Evolutionary conservation across 1,140 invertebrate genomes (phyloP), one percentile per base, ranked within the genome.

Genomic region (Drosophila erecta): DNA sequence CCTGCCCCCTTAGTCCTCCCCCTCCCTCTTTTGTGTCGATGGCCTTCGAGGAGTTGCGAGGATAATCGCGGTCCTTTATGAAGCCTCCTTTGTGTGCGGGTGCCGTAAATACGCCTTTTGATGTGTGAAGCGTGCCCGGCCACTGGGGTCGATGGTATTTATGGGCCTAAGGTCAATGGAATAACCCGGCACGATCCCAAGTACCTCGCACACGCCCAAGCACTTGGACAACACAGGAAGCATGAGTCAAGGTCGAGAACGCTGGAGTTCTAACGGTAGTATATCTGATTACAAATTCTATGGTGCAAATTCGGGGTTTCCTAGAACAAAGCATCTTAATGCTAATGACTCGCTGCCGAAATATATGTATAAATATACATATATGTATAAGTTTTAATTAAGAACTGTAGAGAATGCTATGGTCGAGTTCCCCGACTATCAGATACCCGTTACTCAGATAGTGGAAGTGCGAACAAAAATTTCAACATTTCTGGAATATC

Each of bases 61-160:
- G 81, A 81, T 86, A 86, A 86, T 75, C 81, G 77, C 73, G 56
- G 30, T 40, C 47, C 71, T 67, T 84, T 79, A 56, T 65, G 64
- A 60, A 53, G 55, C 65, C 15, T 40, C 41, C 60, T 37, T n/a
- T 33, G 41, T 27, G 20, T 73, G 49, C 43, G 58, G 61, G 53
- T 72, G 56, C 44, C 72, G 35, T 40, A 64, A 69, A 57, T 73
- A 58, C 10, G 40, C 41, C 44, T 53, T 38, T 76, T 62, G 51
- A 70, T 51, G 41, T 86, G 60, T 43, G 57, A 33, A 79, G 83
- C 83, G 83, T 87, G 83, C 79, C 59, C 53, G 83, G 75, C 65
- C 75, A 56, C 50, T 65, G 74, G 58, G 65, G 54, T 87, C 74
- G 55, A 47, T 87, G 65, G 80, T 77, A 67, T 74, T 75, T 79